These are phyloP conservation scores for Apis cerana DNA, from an alignment of 1,140 invertebrate genomes.

Conservation along the genomic window DNA sequence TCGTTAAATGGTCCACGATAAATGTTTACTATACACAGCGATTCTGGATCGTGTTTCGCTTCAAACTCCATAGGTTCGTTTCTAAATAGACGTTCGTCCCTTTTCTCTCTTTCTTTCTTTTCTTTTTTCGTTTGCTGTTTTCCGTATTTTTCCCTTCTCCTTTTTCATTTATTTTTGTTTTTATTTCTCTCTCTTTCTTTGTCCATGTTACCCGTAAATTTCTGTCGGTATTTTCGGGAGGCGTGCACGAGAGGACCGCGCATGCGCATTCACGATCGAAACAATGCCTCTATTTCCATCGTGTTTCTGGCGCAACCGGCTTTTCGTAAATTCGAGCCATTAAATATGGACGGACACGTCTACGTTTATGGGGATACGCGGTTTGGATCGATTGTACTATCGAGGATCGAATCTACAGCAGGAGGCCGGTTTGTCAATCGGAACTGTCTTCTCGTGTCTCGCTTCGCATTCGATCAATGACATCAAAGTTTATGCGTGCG, in stretches of 20 bases:
- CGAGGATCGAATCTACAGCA: constrained; percentile 21
- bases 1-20: neutral
- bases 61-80: neutral
- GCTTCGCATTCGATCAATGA: neutral
- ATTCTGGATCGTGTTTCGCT: neutral
- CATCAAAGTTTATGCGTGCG: no score
- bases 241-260: neutral
- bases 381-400: constrained; percentile 12
- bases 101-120: no score
- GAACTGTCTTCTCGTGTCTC: constrained; percentile 5
- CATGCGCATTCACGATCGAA: neutral
- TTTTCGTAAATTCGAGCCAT: constrained; percentile 36
- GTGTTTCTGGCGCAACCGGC: neutral
- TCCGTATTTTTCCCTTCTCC: neutral
- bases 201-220: constrained; percentile 19
- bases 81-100: neutral
- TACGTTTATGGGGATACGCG: constrained; percentile 24
- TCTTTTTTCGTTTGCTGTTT: no score
- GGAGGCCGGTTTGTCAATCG: constrained; percentile 22
- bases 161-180: neutral
- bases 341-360: constrained; percentile 28
- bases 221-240: constrained; percentile 19
- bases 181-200: neutral
- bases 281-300: constrained; percentile 40
- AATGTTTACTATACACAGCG: neutral